Percentiles rank a stretch among this genome's conserved stretches.
These are phyloP conservation scores for Melikaiella ostensackeni DNA, from an alignment of 2,888 invertebrate species.

Conservation along the genomic window DNA sequence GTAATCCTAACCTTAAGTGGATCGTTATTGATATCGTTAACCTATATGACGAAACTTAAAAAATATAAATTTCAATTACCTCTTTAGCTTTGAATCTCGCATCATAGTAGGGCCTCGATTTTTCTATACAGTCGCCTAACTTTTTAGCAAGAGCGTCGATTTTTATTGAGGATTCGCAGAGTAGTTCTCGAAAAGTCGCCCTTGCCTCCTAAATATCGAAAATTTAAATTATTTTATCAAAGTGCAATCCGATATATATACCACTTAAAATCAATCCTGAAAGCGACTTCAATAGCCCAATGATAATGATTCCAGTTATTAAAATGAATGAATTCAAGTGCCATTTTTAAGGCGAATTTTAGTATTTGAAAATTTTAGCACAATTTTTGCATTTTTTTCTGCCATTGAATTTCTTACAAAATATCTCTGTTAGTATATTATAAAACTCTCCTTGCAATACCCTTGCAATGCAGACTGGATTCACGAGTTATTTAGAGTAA, in stretches of 20 bases:
- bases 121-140: constrained; percentile 90
- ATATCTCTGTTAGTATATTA: background rate
- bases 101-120: constrained; percentile 94
- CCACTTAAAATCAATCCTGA: too few species aligned
- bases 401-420: background rate
- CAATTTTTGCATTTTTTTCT: background rate
- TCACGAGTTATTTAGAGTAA: constrained; percentile 17
- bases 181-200: constrained; percentile 87
- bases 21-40: too few species aligned
- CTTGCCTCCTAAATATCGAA: constrained; percentile 83
- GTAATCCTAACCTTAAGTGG: too few species aligned
- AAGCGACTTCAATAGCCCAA: too few species aligned
- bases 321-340: background rate
- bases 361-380: background rate
- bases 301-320: too few species aligned
- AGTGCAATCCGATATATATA: background rate
- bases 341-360: background rate
- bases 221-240: background rate
- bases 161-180: constrained; percentile 89
- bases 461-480: background rate
- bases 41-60: background rate
- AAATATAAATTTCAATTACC: constrained; percentile 73
- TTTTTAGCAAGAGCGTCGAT: constrained; percentile 90
- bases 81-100: constrained; percentile 90
- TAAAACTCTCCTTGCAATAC: background rate